Evolutionary conservation across 2,113 vertebrate species (phyloP).

Genomic region (Chloropsis hardwickii): DNA sequence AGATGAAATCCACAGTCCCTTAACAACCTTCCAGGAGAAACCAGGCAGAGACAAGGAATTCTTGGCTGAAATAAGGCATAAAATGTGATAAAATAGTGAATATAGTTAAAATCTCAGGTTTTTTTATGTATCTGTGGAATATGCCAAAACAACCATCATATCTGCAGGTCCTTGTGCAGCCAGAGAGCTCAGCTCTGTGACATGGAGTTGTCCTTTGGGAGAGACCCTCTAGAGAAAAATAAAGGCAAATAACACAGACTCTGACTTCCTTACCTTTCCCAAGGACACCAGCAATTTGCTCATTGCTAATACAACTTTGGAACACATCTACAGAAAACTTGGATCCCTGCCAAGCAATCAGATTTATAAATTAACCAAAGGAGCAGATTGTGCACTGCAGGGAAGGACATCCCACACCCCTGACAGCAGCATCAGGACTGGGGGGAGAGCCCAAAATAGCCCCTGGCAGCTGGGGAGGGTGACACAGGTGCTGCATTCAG

Average conservation of each 20-base stretch:
- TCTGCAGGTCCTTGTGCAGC: neutral
- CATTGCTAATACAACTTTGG: neutral
- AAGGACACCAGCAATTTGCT: conserved; percentile 20
- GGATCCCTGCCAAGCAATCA: neutral
- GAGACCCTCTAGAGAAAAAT: neutral
- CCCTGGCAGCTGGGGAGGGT: neutral
- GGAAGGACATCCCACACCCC: neutral
- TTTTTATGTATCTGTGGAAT: neutral
- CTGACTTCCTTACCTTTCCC: neutral
- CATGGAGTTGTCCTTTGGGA: neutral
- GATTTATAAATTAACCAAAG: neutral
- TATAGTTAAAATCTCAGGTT: neutral
- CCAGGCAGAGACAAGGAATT: neutral
- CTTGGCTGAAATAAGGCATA: neutral
- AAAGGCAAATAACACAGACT: neutral
- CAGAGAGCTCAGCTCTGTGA: neutral
- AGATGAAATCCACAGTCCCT: neutral
- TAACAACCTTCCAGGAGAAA: neutral
- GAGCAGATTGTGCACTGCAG: neutral
- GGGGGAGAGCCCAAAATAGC: neutral
- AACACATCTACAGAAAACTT: neutral
- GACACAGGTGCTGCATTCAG: neutral
- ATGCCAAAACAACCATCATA: neutral
- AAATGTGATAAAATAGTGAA: neutral
- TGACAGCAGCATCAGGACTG: neutral